These are phyloP conservation scores for Phaethornis superciliosus DNA, from an alignment of 2,113 vertebrate genomes.

Conservation along the genomic window DNA sequence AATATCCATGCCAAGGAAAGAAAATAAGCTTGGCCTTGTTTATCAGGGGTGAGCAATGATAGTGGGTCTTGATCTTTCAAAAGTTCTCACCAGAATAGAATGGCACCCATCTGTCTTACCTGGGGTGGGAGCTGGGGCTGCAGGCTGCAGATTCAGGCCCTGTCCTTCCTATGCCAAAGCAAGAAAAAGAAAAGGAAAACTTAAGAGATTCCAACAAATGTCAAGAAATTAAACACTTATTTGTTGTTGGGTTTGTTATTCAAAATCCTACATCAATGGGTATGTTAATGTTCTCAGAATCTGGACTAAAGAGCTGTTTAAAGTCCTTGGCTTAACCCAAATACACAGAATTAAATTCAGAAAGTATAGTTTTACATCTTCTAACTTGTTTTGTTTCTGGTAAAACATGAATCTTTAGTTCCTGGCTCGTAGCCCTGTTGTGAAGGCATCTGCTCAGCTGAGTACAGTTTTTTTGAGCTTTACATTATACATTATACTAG, in stretches of 20 bases:
- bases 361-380: neutral
- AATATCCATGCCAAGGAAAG: neutral
- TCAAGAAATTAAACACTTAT: neutral
- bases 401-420: neutral
- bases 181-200: neutral
- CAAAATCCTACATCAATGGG: neutral
- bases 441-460: neutral
- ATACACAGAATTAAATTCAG: neutral
- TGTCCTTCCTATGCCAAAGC: neutral
- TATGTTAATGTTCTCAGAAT: neutral
- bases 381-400: neutral
- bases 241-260: neutral
- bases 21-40: neutral
- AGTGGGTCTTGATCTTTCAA: neutral
- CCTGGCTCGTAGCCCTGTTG: neutral
- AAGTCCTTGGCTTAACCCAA: neutral
- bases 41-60: neutral
- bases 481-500: fast-evolving
- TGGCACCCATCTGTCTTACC: neutral
- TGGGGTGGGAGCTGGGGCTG: fast-evolving
- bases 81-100: neutral
- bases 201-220: neutral
- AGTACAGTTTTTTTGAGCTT: fast-evolving
- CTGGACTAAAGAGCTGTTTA: neutral
- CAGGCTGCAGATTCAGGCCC: neutral